phyloP scores from a whole-genome alignment of 2,888 invertebrate species.

The Abrostola triplasia region DNA sequence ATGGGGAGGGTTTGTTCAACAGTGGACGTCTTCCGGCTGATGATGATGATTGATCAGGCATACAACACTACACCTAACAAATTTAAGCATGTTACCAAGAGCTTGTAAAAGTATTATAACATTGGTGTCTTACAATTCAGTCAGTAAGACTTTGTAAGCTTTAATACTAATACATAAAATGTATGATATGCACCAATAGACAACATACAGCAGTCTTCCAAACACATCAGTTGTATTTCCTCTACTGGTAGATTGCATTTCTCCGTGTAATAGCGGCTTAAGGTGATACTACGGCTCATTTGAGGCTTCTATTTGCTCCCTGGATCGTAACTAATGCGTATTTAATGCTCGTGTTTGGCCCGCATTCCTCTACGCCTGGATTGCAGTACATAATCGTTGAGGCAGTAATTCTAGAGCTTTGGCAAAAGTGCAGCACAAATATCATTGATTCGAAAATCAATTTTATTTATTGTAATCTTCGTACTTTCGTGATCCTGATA shows the following conservation, averaged over 20 bases:
- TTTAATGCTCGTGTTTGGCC: constrained; percentile 56
- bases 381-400: constrained; percentile 32
- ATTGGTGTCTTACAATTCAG: too few relatives aligned
- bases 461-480: not conserved
- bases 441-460: not conserved
- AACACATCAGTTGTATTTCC: constrained; percentile 9
- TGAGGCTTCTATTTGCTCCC: constrained; percentile 44
- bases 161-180: too few relatives aligned
- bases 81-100: too few relatives aligned
- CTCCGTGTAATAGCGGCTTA: constrained; percentile 23
- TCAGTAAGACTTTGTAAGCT: too few relatives aligned
- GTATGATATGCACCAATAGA: not conserved
- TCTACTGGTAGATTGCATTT: constrained; percentile 24
- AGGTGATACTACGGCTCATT: constrained; percentile 48
- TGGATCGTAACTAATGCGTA: constrained; percentile 58
- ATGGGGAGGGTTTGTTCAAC: too few relatives aligned
- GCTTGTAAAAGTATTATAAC: too few relatives aligned
- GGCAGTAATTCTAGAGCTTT: constrained; percentile 13
- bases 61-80: too few relatives aligned
- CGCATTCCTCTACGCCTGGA: constrained; percentile 36
- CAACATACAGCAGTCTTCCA: not conserved
- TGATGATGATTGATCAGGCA: too few relatives aligned
- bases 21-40: too few relatives aligned
- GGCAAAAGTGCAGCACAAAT: not conserved
- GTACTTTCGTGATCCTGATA: not conserved